These are phyloP conservation scores for Myrmecobius fasciatus DNA, from an alignment of 2,113 vertebrate genomes.

Conservation along the genomic window DNA sequence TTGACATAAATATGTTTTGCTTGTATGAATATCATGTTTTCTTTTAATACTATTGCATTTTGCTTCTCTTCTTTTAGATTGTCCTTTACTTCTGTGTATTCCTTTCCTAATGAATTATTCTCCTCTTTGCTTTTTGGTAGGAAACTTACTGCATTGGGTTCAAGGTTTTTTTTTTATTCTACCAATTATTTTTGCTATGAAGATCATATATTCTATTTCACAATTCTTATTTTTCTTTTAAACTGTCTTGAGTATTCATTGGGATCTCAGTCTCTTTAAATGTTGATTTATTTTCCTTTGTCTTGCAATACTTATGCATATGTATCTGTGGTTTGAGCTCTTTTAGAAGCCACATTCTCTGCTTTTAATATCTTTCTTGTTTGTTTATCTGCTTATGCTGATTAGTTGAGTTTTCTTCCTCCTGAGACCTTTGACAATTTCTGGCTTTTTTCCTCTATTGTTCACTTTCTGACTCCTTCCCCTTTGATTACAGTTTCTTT, in stretches of 20 bases:
- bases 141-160: background rate
- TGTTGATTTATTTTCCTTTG: background rate
- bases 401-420: background rate
- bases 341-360: background rate
- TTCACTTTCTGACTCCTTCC: background rate
- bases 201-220: background rate
- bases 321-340: background rate
- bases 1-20: background rate
- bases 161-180: background rate
- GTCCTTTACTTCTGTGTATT: background rate
- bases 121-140: background rate
- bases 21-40: background rate
- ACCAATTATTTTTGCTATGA: background rate
- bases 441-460: background rate
- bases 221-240: background rate
- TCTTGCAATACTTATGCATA: background rate
- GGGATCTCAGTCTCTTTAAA: background rate
- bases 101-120: background rate
- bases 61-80: background rate
- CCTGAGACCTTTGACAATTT: background rate
- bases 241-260: background rate
- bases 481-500: background rate
- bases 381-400: background rate
- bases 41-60: background rate
- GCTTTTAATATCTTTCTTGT: background rate